phyloP scores from a whole-genome alignment of 2,797 vertebrate species.

The Mallotus villosus region DNA sequence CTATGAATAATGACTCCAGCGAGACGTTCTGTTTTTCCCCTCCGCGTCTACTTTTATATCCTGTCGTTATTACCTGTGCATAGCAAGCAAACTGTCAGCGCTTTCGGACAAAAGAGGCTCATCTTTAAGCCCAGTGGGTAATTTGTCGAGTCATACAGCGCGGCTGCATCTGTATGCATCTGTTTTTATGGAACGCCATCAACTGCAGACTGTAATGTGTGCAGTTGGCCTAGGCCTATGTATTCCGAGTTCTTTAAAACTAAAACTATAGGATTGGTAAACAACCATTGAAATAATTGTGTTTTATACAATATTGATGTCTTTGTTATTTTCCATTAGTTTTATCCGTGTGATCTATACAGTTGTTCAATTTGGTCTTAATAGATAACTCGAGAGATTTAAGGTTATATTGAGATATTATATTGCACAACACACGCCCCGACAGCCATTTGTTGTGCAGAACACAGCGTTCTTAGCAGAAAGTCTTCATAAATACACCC shows the following conservation, averaged over 20 bases:
- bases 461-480: not conserved
- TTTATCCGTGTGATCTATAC: not conserved
- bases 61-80: conserved; percentile 19
- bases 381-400: not conserved
- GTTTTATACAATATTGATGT: not conserved
- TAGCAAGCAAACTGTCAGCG: conserved; percentile 14
- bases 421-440: not conserved
- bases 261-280: too few species aligned
- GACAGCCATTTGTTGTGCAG: not conserved
- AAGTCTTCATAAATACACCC: conserved; percentile 10
- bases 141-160: not conserved
- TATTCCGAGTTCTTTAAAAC: too few species aligned
- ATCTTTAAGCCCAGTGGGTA: not conserved
- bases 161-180: not conserved
- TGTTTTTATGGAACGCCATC: not conserved
- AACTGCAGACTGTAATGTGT: not conserved
- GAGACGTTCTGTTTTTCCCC: conserved; percentile 13
- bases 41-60: conserved; percentile 22
- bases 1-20: conserved; percentile 24
- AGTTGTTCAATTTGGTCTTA: not conserved
- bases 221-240: not conserved
- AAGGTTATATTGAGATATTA: not conserved
- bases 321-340: not conserved
- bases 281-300: too few species aligned
- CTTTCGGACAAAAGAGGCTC: not conserved